Evolutionary conservation across 2,797 vertebrate species (phyloP), one percentile per base, ranked within the genome.

Genomic region (Novumbra hubbsi): DNA sequence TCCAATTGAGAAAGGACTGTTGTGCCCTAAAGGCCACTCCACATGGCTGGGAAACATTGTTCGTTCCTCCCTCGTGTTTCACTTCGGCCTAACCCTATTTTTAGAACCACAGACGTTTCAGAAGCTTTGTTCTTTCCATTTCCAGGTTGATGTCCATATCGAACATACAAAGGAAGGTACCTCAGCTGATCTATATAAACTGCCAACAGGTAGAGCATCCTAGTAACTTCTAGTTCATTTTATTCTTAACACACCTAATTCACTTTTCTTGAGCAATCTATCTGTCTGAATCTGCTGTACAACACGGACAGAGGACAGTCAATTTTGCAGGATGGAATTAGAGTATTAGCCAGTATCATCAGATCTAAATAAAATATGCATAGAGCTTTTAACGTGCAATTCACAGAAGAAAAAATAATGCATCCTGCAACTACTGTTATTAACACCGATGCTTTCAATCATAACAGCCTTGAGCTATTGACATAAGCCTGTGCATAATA

Each of bases 241-340:
- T 28, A 63, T 63, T 63, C 24, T 27, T 63, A 27, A 28, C 15
- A 16, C 16, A 3, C 15, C 62, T 64, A 64, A 64, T 64, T 14
- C 24, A 32, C 17, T 17, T 16, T 64, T 14, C 14, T 64, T 28
- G 60, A 32, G 57, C 19, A 57, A 57, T 57, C 52, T 57, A 19
- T 57, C 11, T 21, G 52, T 19, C 52, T 57, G 52, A n/a, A 49
- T 70, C 32, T 72, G 65, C 52, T 72, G 34, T 68, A 78, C 72
- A n/a, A 55, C 52, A 21, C 73, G 32, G 57, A 74, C 65, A 73
- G 32, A 30, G 1, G 72, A 77, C 49, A 30, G 45, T 66, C 68
- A 7, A 79, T 68, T 69, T 63, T 14, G 41, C 21, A 52, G 34
- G 72, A 72, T 32, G 64, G 64, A 81, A 69, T 73, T 57, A 66